Base-by-base conservation (phyloP, 2,888 invertebrate species). In the Polyploca ridens region DNA sequence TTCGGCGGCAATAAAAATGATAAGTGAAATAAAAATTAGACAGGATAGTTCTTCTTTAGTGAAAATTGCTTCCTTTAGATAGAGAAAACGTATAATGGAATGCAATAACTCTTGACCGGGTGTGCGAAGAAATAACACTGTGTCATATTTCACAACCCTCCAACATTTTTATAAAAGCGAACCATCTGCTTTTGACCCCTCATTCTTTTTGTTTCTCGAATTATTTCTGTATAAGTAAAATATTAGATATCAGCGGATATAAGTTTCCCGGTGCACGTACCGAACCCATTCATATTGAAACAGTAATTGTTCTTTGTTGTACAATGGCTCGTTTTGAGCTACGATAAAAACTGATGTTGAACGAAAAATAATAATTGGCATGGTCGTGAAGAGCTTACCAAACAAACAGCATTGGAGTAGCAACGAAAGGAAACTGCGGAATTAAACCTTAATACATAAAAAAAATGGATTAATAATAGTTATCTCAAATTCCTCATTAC, bases 51-150 rank as follows among this genome's bases (percentile, higher is more conserved):
- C 88, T 88, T 88, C 88, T 88, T 90, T 89, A 88, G 93, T 89
- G 92, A 88, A 93, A 94, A 94, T 91, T 90, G 93, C 93, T 93
- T 93, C 91, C 91, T 92, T 90, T 90, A 93, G 92, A 93, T 93
- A 93, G 92, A 93, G 93, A 85, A 92, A 93, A 89, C 91, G 91
- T 91, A 91, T 93, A 93, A 94, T 94, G 91, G 93, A 94, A 93
- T 94, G 93, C 94, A 91, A 93, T 93, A 94, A 94, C 93, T 93
- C 93, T 93, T 93, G 94, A 93, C 93, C 94, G 93, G 94, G 91
- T 94, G 94, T 91, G 93, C 94, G 93, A 91, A 91, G 93, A 92
- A 93, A 94, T 94, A 94, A 94, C 93, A 92, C 90, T 90, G 92
- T 93, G 93, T 94, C 93, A 93, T 94, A 93, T 93, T 94, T 94